phyloP scores from a whole-genome alignment of 1,140 invertebrate genomes.

The Cephus cinctus region DNA sequence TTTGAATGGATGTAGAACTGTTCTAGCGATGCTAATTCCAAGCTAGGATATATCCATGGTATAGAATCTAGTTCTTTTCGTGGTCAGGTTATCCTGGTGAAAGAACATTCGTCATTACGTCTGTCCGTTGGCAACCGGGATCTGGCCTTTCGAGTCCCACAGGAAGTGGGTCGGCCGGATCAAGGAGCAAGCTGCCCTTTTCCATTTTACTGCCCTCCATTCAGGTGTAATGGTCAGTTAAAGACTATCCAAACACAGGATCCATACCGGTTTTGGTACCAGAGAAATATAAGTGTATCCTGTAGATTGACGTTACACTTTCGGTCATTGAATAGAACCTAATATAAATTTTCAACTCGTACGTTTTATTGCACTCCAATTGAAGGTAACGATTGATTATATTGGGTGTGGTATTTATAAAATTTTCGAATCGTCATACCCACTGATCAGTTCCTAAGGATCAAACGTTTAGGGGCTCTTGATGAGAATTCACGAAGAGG shows the following conservation, averaged over 20 bases:
- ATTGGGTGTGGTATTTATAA: too few species aligned
- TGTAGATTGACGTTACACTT: too few species aligned
- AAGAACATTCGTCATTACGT: constrained; percentile 44
- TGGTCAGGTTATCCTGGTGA: constrained; percentile 10
- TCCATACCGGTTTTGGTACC: constrained; percentile 32
- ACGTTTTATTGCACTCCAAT: too few species aligned
- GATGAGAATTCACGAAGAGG: not conserved
- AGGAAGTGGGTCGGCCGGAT: constrained; percentile 55
- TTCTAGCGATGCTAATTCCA: too few species aligned
- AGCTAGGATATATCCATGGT: too few species aligned
- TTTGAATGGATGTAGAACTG: too few species aligned
- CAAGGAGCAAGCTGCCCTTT: constrained; percentile 45
- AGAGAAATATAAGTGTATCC: too few species aligned
- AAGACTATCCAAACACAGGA: constrained; percentile 49
- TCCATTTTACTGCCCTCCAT: constrained; percentile 38
- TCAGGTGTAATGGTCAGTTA: constrained; percentile 57
- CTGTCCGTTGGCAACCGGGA: constrained; percentile 39
- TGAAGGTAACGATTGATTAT: too few species aligned
- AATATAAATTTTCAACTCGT: too few species aligned
- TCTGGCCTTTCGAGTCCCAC: constrained; percentile 37
- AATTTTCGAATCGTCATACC: too few species aligned
- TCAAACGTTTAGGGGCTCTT: not conserved
- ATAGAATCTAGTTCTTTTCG: too few species aligned
- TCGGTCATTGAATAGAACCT: too few species aligned
- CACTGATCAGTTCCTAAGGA: not conserved